Conservation (phyloP, 2,113 vertebrate genomes). For the Perccottus glenii region DNA sequence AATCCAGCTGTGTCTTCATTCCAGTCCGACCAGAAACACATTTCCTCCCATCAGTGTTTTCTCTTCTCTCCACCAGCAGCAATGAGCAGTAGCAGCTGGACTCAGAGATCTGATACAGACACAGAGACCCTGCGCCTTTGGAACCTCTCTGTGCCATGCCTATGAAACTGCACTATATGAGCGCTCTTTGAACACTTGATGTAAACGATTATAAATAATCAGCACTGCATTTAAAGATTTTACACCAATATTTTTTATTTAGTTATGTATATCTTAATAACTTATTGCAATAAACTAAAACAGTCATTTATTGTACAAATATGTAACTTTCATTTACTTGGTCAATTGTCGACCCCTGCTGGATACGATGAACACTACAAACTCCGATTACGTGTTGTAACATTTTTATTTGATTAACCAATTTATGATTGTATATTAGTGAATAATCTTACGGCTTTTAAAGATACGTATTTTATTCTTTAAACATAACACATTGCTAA, state of each 20-base stretch:
- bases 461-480: too few relatives aligned
- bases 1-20: slow-evolving; percentile 38
- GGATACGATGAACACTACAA: neutral
- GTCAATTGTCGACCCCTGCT: slow-evolving; percentile 5
- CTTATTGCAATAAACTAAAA: too few relatives aligned
- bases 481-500: too few relatives aligned
- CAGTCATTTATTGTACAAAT: neutral
- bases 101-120: neutral
- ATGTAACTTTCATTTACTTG: neutral
- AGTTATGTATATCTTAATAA: too few relatives aligned
- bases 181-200: neutral
- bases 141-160: neutral
- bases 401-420: neutral
- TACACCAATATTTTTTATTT: too few relatives aligned
- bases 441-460: too few relatives aligned
- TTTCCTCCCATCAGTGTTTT: slow-evolving; percentile 31
- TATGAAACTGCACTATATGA: neutral
- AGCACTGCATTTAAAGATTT: too few relatives aligned
- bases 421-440: too few relatives aligned
- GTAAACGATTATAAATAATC: too few relatives aligned
- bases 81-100: slow-evolving; percentile 29
- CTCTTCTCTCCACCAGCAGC: slow-evolving; percentile 21
- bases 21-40: slow-evolving; percentile 12
- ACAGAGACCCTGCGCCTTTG: slow-evolving; percentile 16
- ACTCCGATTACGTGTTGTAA: neutral